These are phyloP conservation scores for Theristus sp. DNA, from an alignment of 2,888 invertebrate genomes.

Conservation along the genomic window DNA sequence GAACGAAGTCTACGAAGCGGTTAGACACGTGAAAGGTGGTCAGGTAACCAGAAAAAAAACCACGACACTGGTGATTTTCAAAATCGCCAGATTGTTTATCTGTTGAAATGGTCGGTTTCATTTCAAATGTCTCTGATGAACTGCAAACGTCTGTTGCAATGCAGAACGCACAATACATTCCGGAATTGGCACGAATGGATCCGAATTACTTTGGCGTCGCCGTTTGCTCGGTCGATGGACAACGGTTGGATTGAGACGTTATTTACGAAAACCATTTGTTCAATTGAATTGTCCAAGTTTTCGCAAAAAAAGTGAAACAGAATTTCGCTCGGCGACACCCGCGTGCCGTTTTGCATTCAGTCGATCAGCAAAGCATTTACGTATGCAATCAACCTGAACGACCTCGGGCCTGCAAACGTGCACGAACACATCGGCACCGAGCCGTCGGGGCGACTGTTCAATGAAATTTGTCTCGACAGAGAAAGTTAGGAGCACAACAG, in stretches of 20 bases:
- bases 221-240: neutral
- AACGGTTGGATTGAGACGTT: too few species aligned
- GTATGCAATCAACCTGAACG: slow-evolving; percentile 81
- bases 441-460: slow-evolving; percentile 86
- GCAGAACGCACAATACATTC: neutral
- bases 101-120: too few species aligned
- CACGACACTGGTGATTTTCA: too few species aligned
- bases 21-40: neutral
- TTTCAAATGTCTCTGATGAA: neutral
- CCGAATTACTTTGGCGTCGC: neutral
- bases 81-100: too few species aligned
- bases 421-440: slow-evolving; percentile 90
- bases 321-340: slow-evolving; percentile 71
- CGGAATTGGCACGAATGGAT: neutral
- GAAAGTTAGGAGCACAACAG: too few species aligned
- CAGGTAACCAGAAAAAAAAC: too few species aligned
- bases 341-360: slow-evolving; percentile 74
- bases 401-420: slow-evolving; percentile 65
- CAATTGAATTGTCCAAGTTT: too few species aligned
- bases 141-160: too few species aligned
- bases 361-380: slow-evolving; percentile 57
- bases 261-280: too few species aligned
- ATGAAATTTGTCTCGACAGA: slow-evolving; percentile 77
- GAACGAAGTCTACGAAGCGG: neutral
- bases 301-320: slow-evolving; percentile 33